These are phyloP conservation scores for Crenuchus spilurus DNA, from an alignment of 2,797 vertebrate species.

Conservation along the genomic window DNA sequence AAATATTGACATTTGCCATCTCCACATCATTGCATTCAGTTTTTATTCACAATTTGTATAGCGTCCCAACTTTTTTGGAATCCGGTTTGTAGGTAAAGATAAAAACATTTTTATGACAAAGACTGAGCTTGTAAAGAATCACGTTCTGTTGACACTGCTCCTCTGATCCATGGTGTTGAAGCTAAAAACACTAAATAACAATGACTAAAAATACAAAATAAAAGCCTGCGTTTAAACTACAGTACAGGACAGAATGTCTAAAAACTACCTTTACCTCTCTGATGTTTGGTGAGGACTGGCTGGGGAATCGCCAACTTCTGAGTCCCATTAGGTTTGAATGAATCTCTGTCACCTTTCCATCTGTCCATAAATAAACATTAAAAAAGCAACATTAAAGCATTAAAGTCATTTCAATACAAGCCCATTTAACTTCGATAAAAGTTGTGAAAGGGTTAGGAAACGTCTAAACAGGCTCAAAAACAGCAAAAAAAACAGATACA, in stretches of 20 bases:
- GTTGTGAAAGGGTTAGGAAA: neutral
- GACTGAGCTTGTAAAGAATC: no score
- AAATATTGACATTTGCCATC: no score
- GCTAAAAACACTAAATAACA: neutral
- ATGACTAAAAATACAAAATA: neutral
- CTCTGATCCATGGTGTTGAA: neutral
- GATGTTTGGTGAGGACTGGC: slow-evolving; percentile 56
- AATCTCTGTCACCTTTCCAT: slow-evolving; percentile 53
- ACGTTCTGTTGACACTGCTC: neutral
- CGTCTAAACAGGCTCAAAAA: no score
- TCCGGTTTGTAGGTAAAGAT: no score
- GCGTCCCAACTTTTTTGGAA: no score
- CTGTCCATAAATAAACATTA: slow-evolving; percentile 43
- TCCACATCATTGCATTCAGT: no score
- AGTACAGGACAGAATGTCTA: neutral
- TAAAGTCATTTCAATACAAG: neutral
- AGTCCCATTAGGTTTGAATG: slow-evolving; percentile 54
- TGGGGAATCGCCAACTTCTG: slow-evolving; percentile 51
- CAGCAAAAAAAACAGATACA: no score
- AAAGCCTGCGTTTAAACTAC: neutral
- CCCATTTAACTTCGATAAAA: neutral
- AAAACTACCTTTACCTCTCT: slow-evolving; percentile 61
- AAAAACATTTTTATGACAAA: no score
- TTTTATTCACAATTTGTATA: no score
- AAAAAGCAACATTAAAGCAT: neutral